A percentile compares a stretch with the other conserved stretches of the same genome.
Conservation (phyloP, 64 coral and sea anemone species). For the Pocillopora damicornis region DNA sequence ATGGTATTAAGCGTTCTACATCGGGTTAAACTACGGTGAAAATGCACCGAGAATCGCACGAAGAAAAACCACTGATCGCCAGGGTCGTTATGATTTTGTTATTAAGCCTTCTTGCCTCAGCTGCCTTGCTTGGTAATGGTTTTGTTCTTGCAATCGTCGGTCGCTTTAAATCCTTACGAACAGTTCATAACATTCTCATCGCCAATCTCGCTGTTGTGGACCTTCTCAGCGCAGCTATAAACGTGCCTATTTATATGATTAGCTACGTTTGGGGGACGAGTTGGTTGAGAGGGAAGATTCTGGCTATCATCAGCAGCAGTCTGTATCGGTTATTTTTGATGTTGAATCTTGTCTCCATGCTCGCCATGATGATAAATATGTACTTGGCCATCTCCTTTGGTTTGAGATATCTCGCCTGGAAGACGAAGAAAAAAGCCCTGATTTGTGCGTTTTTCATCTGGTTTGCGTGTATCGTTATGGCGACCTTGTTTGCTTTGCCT, state of each 20-base stretch:
- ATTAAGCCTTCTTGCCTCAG: background rate
- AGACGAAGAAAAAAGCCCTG: background rate
- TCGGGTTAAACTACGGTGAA: too few species aligned
- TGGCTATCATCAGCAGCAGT: background rate
- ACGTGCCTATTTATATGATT: background rate
- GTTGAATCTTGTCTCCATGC: background rate
- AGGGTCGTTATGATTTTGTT: background rate
- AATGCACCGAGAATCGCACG: too few species aligned
- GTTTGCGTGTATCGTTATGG: background rate
- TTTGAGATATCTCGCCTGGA: background rate
- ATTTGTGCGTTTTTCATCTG: background rate
- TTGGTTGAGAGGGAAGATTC: background rate
- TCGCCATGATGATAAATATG: background rate
- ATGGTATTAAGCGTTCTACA: too few species aligned
- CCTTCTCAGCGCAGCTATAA: background rate
- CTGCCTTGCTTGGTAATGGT: background rate
- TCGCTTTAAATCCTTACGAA: constrained; percentile 17
- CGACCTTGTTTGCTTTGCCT: background rate
- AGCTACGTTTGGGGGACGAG: background rate
- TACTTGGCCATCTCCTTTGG: background rate
- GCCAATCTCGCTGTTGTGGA: constrained; percentile 5
- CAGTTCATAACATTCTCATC: background rate
- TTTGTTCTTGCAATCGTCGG: background rate
- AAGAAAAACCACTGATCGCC: background rate
- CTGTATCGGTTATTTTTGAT: background rate